Evolutionary conservation across 2,113 vertebrate genomes (phyloP), one percentile per base, ranked within the genome.

Genomic region (Circaetus gallicus): DNA sequence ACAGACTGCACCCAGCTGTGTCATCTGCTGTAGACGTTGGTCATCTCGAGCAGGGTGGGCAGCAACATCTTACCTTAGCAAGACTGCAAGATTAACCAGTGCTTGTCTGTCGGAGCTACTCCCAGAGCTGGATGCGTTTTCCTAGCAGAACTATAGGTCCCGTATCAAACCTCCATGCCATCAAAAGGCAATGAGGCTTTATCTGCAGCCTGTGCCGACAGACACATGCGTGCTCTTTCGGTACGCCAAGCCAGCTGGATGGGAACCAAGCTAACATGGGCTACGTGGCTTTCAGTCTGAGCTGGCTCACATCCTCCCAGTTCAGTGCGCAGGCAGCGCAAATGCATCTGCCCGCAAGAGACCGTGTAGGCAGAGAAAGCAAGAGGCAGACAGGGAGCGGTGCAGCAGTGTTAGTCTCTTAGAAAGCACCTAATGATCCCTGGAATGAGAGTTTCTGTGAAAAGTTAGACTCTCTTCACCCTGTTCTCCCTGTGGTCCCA

Each of bases 161-260:
- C 24, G 7, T 15, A 9, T 28, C 40, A 16, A 6, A 28, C 8
- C 58, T 83, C 24, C 3, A 4, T 31, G 55, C 29, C 63, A 40
- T n/a, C 2, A 1, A 62, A 70, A 79, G 12, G 25, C 36, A 71
- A 3, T 7, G 5, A 34, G 38, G 52, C 34, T 86, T 26, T 71
- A 7, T 14, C 56, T 87, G 42, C 82, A 66, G 77, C 4, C 63
- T 72, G 22, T 53, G 62, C 43, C 0, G 2, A 24, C 43, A 63
- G 76, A 56, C 40, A 53, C 2, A 1, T 1, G 19, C 1, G 0
- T 9, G 13, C 16, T 52, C 20, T 66, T 50, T 67, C 0, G 0
- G 38, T 16, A 8, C 11, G 0, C 36, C 31, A 16, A 82, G 59
- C 47, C 69, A 89, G 73, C 87, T 82, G 95, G 55, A 82, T 1